phyloP scores from a whole-genome alignment of 1,140 invertebrate species.

The Leptopilina clavipes region DNA sequence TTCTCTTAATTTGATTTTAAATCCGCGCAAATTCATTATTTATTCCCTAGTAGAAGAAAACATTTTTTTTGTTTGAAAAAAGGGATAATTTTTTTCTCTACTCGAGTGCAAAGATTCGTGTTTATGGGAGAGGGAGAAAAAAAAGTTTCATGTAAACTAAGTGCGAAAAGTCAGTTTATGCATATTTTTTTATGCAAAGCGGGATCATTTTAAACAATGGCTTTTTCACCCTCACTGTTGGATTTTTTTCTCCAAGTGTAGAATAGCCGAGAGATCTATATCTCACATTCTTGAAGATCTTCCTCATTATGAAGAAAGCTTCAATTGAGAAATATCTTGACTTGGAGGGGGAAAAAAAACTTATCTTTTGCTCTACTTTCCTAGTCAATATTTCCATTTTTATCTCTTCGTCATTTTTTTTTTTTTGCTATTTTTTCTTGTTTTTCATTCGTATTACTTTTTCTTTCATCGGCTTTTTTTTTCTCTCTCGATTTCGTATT shows the following conservation, averaged over 20 bases:
- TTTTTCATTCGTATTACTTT: not conserved
- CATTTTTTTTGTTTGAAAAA: not conserved
- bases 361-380: slow-evolving; percentile 42
- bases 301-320: slow-evolving; percentile 52
- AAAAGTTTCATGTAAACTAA: slow-evolving; percentile 39
- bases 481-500: slow-evolving; percentile 14
- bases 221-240: slow-evolving; percentile 44
- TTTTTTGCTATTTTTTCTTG: slow-evolving; percentile 22
- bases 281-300: slow-evolving; percentile 43
- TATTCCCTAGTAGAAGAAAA: too few relatives aligned
- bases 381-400: slow-evolving; percentile 35
- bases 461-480: not conserved
- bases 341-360: not conserved
- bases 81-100: slow-evolving; percentile 39
- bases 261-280: slow-evolving; percentile 39
- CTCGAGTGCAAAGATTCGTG: slow-evolving; percentile 40
- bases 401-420: slow-evolving; percentile 31
- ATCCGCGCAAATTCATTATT: too few relatives aligned
- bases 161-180: slow-evolving; percentile 45
- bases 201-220: slow-evolving; percentile 52
- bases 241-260: slow-evolving; percentile 44
- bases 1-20: slow-evolving; percentile 19
- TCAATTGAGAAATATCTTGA: slow-evolving; percentile 10
- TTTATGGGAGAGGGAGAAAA: not conserved
- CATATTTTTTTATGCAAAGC: slow-evolving; percentile 53